phyloP scores from a whole-genome alignment of 92 coral and sea anemone species.

The Porites divaricata region DNA sequence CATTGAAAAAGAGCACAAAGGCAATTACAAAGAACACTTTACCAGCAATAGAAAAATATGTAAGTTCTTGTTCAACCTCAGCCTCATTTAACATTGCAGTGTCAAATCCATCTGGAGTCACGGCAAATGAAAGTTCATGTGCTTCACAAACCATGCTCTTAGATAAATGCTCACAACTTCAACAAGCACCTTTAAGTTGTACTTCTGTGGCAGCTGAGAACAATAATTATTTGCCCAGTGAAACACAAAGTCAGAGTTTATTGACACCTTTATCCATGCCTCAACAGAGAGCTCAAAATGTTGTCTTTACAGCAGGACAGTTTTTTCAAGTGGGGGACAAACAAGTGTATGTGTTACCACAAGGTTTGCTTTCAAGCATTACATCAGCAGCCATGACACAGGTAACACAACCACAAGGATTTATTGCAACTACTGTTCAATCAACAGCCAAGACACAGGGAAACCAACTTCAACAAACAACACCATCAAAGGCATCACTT shows the following conservation, averaged over 20 bases:
- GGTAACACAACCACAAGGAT: background rate
- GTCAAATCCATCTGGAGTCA: background rate
- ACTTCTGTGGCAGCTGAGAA: background rate
- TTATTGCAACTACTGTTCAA: background rate
- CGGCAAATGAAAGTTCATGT: background rate
- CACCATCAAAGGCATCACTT: background rate
- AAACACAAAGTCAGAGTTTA: background rate
- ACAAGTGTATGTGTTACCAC: slow-evolving; percentile 34
- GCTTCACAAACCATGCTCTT: background rate
- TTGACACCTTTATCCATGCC: background rate
- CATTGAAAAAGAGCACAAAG: slow-evolving; percentile 43
- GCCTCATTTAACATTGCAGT: background rate
- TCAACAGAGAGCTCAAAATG: slow-evolving; percentile 21
- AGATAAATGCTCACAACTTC: background rate
- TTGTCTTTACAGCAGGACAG: slow-evolving; percentile 26
- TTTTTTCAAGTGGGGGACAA: slow-evolving; percentile 24
- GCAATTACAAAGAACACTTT: background rate
- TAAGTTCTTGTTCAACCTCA: background rate
- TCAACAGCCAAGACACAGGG: slow-evolving; percentile 8
- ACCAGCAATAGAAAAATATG: slow-evolving; percentile 22
- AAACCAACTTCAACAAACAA: background rate
- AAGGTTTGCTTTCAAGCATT: background rate
- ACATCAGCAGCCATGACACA: slow-evolving; percentile 13
- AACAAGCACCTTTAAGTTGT: background rate
- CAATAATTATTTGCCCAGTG: background rate